Percentiles rank a stretch among this genome's conserved stretches.
Conservation (phyloP, 2,113 vertebrate genomes). For the Thamnophis sirtalis region DNA sequence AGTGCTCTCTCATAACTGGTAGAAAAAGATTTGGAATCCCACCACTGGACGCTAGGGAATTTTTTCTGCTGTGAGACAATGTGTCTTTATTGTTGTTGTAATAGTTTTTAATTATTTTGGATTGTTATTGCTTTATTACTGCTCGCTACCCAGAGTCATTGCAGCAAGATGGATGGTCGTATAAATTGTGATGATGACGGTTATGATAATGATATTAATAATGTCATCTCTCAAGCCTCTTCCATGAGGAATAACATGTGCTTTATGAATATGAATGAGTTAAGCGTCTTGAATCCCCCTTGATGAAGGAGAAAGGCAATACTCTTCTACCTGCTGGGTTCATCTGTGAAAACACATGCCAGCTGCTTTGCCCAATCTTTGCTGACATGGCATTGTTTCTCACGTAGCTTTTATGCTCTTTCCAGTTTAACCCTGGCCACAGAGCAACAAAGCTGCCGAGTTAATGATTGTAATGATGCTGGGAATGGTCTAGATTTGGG, state of each 20-base stretch:
- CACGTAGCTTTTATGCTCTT: constrained; percentile 16
- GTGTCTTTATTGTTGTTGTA: not conserved
- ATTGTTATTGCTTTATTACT: not conserved
- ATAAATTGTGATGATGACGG: not conserved
- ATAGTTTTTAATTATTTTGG: not conserved
- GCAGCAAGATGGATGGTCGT: not conserved
- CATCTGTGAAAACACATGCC: not conserved
- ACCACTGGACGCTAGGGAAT: not conserved
- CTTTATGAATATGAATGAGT: constrained; percentile 4
- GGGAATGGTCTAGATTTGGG: constrained; percentile 40
- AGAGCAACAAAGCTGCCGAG: constrained; percentile 25
- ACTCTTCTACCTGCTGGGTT: fast-evolving
- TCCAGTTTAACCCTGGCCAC: constrained; percentile 58
- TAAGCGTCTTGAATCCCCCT: not conserved
- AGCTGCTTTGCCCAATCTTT: not conserved
- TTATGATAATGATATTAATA: constrained; percentile 7
- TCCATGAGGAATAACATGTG: not conserved
- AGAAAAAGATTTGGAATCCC: too few relatives aligned
- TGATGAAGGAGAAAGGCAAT: not conserved
- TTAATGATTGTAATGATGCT: constrained; percentile 41
- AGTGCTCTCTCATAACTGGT: too few relatives aligned
- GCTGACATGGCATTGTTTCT: fast-evolving
- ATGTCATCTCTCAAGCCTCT: constrained; percentile 11
- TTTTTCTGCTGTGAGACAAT: not conserved
- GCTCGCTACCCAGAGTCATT: not conserved